phyloP scores from a whole-genome alignment of 2,113 vertebrate species.

The Myotis davidii region DNA sequence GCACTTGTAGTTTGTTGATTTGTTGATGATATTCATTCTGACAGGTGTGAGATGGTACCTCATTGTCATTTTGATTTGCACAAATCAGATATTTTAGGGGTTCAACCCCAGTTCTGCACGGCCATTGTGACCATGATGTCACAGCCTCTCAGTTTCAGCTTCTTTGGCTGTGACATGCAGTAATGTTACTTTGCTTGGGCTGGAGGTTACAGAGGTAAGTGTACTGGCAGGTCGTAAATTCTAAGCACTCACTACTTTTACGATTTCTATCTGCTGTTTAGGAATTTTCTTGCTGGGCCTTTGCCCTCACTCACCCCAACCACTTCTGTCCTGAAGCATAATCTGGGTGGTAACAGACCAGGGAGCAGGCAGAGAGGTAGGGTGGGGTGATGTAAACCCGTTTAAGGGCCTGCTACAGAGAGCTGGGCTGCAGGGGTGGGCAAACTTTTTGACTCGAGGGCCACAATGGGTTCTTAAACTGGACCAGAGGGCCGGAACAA shows the following conservation, averaged over 20 bases:
- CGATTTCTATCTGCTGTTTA: background rate
- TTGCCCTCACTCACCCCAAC: background rate
- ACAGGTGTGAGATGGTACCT: too few relatives aligned
- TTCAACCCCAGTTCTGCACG: background rate
- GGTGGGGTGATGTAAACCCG: background rate
- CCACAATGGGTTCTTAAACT: too few relatives aligned
- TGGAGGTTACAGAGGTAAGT: background rate
- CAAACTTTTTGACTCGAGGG: too few relatives aligned
- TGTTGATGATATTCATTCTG: too few relatives aligned
- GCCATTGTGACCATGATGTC: background rate
- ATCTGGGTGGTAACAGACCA: accelerated
- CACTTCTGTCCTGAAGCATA: background rate
- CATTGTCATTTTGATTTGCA: too few relatives aligned
- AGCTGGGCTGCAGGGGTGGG: too few relatives aligned
- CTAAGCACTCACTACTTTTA: background rate
- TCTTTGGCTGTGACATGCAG: background rate
- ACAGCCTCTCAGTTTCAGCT: background rate
- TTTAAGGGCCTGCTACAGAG: background rate
- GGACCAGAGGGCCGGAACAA: too few relatives aligned
- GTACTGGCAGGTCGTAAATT: background rate
- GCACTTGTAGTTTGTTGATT: too few relatives aligned
- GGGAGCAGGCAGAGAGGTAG: background rate
- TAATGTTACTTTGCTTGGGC: background rate
- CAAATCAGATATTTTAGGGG: background rate
- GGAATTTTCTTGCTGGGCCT: background rate